Base-by-base conservation (phyloP, 2,797 vertebrate genomes). In the Eulemur mongoz region DNA sequence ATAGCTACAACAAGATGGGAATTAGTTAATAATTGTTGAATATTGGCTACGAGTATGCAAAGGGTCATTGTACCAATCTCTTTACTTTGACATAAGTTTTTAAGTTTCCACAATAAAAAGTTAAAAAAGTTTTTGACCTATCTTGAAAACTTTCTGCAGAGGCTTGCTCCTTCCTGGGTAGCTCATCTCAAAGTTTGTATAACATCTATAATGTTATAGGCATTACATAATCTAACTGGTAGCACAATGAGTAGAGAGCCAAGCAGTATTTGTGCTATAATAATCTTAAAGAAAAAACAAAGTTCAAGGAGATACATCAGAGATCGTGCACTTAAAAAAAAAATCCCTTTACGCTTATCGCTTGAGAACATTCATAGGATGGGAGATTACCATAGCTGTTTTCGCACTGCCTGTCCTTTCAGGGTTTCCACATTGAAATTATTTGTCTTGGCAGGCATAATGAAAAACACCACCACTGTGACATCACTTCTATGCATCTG, bases 371-470 rank as follows among this genome's bases (percentile, higher is more conserved):
- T 23, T 15, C 23, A 43, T 59, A 75, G 93, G 57, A 95, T 8
- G 0, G 1, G 48, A 54, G 70, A 48, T 98, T 99, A 99, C 99
- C 99, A 99, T 27, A 99, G 99, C 97, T 99, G 99, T 96, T 99
- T 99, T 80, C 99, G 98, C 17, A 99, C 98, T 0, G 99, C 99
- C 97, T 99, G 99, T 38, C 99, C 99, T 98, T 99, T 99, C 97
- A 99, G 97, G 0, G 99, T 99, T 98, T 99, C 99, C 98, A 99
- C 99, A 0, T 99, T 99, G 98, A 99, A 99, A 98, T 99, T 99
- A 97, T 99, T 99, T 43, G 99, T 99, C 98, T 99, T 99, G 52
- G 99, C 99, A 13, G 99, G 99, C 99, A 99, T 99, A 88, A 99
- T 99, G 98, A 99, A 99, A 98, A 99, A 99, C 91, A 99, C 99